These are phyloP conservation scores for Drosophila burlai DNA, from an alignment of 1,140 invertebrate species.

Conservation along the genomic window DNA sequence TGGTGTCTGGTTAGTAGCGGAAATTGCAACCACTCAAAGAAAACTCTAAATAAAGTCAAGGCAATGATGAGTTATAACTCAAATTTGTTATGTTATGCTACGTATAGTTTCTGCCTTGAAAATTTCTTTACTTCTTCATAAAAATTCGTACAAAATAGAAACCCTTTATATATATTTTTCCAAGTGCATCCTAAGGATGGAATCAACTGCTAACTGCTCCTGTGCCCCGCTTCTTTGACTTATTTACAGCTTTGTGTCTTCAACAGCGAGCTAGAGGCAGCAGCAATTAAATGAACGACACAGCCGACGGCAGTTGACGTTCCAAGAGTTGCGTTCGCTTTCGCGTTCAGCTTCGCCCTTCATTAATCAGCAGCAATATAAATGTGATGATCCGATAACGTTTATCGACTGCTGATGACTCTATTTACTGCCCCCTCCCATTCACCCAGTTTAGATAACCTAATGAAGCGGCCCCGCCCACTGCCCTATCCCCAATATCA, in stretches of 20 bases:
- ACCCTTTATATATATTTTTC: neutral
- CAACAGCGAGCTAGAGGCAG: slow-evolving; percentile 1
- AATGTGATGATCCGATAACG: slow-evolving; percentile 78
- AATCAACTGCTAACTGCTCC: slow-evolving; percentile 40
- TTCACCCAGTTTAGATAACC: slow-evolving; percentile 47
- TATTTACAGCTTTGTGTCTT: slow-evolving; percentile 68
- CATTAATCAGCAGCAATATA: slow-evolving; percentile 78
- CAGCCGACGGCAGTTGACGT: slow-evolving; percentile 64
- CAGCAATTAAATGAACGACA: slow-evolving; percentile 75
- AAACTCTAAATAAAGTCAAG: neutral
- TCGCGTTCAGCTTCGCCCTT: slow-evolving; percentile 39
- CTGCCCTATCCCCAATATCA: neutral
- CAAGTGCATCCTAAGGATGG: neutral
- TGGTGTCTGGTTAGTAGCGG: slow-evolving; percentile 43
- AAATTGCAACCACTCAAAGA: neutral
- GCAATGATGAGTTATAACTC: neutral
- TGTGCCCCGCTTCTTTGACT: slow-evolving; percentile 51
- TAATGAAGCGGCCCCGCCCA: slow-evolving; percentile 49
- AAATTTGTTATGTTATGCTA: neutral
- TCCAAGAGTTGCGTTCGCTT: slow-evolving; percentile 25
- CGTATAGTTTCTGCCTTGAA: neutral
- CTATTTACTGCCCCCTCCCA: slow-evolving; percentile 61
- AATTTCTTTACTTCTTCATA: too few relatives aligned
- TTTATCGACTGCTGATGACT: slow-evolving; percentile 73
- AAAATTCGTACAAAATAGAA: neutral